Conservation (phyloP, 2,888 invertebrate genomes). For the Spisula subtruncata region DNA sequence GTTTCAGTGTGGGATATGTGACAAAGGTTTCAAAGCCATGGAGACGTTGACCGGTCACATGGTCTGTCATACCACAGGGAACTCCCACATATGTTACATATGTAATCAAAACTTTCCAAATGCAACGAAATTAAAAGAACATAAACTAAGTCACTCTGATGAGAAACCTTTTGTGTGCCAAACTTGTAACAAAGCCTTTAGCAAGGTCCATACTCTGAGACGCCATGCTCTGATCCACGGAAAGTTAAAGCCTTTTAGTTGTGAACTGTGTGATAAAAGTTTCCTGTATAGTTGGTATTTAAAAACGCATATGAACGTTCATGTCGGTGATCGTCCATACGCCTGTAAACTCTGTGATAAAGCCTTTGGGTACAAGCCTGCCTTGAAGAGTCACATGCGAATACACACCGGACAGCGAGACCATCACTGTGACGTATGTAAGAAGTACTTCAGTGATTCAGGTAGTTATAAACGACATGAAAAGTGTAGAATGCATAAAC, state of each 20-base stretch:
- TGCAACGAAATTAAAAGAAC: constrained; percentile 44
- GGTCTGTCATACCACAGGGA: neutral
- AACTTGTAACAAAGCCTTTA: constrained; percentile 23
- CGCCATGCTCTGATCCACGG: constrained; percentile 34
- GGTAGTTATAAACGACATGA: constrained; percentile 28
- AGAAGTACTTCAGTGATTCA: constrained; percentile 30
- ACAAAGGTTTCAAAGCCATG: neutral
- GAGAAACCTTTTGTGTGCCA: constrained; percentile 41
- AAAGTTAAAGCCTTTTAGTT: constrained; percentile 8
- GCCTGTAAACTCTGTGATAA: constrained; percentile 25
- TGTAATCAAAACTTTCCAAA: constrained; percentile 58
- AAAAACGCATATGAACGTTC: constrained; percentile 45
- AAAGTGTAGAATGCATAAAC: constrained; percentile 30
- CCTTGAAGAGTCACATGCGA: constrained; percentile 22
- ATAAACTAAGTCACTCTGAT: constrained; percentile 47
- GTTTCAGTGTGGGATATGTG: constrained; percentile 41
- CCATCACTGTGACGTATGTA: constrained; percentile 2
- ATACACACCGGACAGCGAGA: constrained; percentile 43
- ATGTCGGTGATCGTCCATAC: constrained; percentile 22
- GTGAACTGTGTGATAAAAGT: constrained; percentile 30
- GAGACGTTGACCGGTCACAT: constrained; percentile 34
- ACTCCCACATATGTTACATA: constrained; percentile 63
- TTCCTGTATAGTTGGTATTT: constrained; percentile 48
- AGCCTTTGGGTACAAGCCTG: constrained; percentile 24
- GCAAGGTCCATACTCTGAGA: constrained; percentile 29